Evolutionary conservation across 2,888 invertebrate genomes (phyloP).

Genomic region (Protodeltote pygarga): DNA sequence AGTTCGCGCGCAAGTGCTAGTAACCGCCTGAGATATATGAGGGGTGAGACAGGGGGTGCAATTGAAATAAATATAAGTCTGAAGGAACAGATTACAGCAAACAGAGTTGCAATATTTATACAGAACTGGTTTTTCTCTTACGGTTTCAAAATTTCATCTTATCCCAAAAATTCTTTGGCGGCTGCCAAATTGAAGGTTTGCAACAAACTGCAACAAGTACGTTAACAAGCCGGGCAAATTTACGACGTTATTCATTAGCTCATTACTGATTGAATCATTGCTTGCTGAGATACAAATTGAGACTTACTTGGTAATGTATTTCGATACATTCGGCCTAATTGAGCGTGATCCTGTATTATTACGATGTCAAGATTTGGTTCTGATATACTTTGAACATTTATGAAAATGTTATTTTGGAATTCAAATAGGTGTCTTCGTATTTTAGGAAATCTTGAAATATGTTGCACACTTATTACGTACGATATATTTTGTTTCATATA

Average conservation of each 20-base stretch:
- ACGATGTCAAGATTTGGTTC: conserved; percentile 4
- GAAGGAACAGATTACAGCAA: neutral
- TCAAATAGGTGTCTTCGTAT: neutral
- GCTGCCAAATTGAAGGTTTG: conserved; percentile 37
- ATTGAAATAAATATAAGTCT: conserved; percentile 7
- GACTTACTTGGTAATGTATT: conserved; percentile 3
- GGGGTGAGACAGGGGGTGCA: too few relatives aligned
- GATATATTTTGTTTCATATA: neutral
- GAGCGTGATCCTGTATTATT: neutral
- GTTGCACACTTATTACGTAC: neutral
- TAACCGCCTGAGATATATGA: too few relatives aligned
- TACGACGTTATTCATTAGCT: conserved; percentile 13
- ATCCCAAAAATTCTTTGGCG: conserved; percentile 19
- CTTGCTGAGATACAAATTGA: conserved; percentile 4
- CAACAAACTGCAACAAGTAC: conserved; percentile 28
- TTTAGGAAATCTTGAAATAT: neutral
- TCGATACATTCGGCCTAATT: conserved; percentile 2
- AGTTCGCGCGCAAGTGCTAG: too few relatives aligned
- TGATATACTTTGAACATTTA: neutral
- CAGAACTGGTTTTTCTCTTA: conserved; percentile 8
- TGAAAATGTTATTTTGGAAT: neutral
- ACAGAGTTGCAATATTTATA: neutral
- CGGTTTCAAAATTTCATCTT: conserved; percentile 28
- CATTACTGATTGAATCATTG: conserved; percentile 5
- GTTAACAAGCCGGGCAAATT: conserved; percentile 39